A percentile compares a stretch with the other conserved stretches of the same genome.
Conservation (phyloP, 2,888 invertebrate species). For the Hirtodrosophila confusa region DNA sequence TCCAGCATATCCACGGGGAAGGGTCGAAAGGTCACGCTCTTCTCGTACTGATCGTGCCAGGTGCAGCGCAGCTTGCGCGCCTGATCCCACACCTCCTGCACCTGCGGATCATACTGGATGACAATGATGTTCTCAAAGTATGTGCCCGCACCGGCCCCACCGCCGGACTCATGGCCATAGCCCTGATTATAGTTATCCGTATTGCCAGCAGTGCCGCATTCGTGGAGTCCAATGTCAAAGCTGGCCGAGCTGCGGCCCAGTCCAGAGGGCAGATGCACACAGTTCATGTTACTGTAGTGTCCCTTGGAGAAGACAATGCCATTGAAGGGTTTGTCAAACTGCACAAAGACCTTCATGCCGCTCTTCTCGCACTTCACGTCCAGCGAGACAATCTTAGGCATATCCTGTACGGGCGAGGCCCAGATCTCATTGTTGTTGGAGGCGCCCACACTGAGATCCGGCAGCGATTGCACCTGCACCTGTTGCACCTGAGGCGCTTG, state of each 20-base stretch:
- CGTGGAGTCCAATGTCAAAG: constrained; percentile 95
- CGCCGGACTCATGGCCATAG: constrained; percentile 90
- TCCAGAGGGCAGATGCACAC: constrained; percentile 95
- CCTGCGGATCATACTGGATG: constrained; percentile 96
- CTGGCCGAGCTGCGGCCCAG: constrained; percentile 93
- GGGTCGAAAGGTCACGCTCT: constrained; percentile 96
- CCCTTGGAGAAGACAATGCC: constrained; percentile 98
- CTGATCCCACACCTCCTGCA: constrained; percentile 98
- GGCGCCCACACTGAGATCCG: constrained; percentile 80
- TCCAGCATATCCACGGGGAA: constrained; percentile 98
- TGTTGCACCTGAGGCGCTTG: constrained; percentile 63
- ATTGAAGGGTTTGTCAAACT: constrained; percentile 96
- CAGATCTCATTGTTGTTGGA: constrained; percentile 90
- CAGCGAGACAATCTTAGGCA: constrained; percentile 96
- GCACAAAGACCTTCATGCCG: constrained; percentile 96
- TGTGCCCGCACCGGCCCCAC: constrained; percentile 90
- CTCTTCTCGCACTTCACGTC: constrained; percentile 98
- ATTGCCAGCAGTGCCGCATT: constrained; percentile 96
- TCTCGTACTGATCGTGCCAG: constrained; percentile 98
- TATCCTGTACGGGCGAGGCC: constrained; percentile 93
- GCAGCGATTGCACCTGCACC: constrained; percentile 66
- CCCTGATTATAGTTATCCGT: constrained; percentile 95
- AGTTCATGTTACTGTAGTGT: constrained; percentile 96
- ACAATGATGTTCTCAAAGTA: constrained; percentile 97
- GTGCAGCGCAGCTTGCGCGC: constrained; percentile 95